phyloP scores from a whole-genome alignment of 2,888 invertebrate species.

The Caenorhabditis wallacei region DNA sequence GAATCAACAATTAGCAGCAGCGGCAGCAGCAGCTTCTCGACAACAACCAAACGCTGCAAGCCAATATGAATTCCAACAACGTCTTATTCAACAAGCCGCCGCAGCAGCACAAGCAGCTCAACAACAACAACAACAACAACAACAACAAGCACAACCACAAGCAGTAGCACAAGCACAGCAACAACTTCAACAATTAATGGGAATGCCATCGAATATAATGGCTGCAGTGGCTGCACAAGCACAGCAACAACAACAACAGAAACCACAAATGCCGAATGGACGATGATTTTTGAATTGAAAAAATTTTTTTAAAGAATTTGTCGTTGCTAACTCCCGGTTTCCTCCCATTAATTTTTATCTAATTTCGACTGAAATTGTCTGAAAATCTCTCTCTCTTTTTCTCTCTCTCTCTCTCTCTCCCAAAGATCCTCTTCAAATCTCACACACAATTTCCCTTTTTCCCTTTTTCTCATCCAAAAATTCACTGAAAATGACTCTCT shows the following conservation, averaged over 20 bases:
- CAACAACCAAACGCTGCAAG: constrained; percentile 20
- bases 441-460: neutral
- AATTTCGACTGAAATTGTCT: too few species aligned
- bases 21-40: neutral
- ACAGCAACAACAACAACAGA: constrained; percentile 31
- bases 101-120: too few species aligned
- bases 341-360: too few species aligned
- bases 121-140: constrained; percentile 9
- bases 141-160: constrained; percentile 17
- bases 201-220: neutral
- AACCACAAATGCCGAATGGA: constrained; percentile 26
- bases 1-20: neutral
- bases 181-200: constrained; percentile 10
- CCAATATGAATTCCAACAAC: constrained; percentile 15
- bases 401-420: neutral
- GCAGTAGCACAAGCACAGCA: constrained; percentile 13
- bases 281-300: constrained; percentile 15
- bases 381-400: neutral
- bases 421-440: neutral
- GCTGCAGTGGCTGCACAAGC: neutral
- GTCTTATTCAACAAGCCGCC: constrained; percentile 27
- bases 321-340: too few species aligned
- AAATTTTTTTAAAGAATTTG: neutral
- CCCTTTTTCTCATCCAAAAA: neutral
- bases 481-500: too few species aligned